A percentile compares a stretch with the other conserved stretches of the same genome.
phyloP scores from a whole-genome alignment of 2,797 vertebrate species.

The Paratrypauchen microcephalus region DNA sequence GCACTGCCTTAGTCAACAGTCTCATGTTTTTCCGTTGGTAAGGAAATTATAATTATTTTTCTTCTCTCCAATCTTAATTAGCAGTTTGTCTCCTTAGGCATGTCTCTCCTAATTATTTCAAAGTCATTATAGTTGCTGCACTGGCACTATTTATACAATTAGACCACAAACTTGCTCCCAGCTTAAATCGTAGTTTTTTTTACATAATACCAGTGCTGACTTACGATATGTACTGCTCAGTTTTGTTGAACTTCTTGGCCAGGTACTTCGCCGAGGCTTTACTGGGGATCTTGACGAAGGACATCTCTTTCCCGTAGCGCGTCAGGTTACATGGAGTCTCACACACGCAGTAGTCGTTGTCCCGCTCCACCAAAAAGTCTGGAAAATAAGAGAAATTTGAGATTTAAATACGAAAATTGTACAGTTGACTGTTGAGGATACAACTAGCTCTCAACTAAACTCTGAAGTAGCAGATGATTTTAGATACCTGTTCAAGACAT shows the following conservation, averaged over 20 bases:
- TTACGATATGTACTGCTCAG: conserved; percentile 95
- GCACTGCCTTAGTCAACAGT: background rate
- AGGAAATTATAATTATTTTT: background rate
- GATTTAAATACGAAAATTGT: conserved; percentile 12
- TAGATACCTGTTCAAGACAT: too few species aligned
- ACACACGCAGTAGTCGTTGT: conserved; percentile 92
- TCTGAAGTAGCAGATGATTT: too few species aligned
- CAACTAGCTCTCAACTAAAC: too few species aligned
- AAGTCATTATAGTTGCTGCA: background rate
- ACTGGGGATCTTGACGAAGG: conserved; percentile 97
- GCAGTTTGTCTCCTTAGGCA: conserved; percentile 3
- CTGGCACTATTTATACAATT: background rate
- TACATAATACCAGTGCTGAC: conserved; percentile 20
- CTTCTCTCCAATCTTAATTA: conserved; percentile 3
- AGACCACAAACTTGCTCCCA: background rate
- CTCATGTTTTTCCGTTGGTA: too few species aligned
- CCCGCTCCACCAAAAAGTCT: conserved; percentile 95
- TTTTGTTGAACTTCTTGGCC: conserved; percentile 97
- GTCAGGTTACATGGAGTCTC: conserved; percentile 95
- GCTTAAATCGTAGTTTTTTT: background rate
- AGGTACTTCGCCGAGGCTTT: conserved; percentile 95
- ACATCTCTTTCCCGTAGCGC: conserved; percentile 92
- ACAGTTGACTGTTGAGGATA: too few species aligned
- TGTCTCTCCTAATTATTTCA: conserved; percentile 8
- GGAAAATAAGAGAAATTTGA: conserved; percentile 26